Evolutionary conservation across 2,888 invertebrate genomes (phyloP).

Genomic region (Apamea epomidion): DNA sequence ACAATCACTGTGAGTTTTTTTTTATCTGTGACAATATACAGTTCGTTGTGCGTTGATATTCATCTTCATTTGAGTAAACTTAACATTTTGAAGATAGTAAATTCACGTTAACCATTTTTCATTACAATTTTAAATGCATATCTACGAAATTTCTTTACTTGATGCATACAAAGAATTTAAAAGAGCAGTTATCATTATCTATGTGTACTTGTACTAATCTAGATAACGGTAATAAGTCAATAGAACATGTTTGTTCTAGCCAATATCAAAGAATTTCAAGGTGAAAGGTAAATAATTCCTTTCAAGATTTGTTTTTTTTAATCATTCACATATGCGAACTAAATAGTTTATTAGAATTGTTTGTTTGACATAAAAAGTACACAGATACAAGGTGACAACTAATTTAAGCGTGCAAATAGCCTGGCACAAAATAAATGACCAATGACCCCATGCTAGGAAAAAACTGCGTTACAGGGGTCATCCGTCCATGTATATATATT

Average conservation of each 20-base stretch:
- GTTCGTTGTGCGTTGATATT: neutral
- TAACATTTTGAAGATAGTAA: neutral
- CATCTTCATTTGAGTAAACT: neutral
- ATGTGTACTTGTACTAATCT: constrained; percentile 53
- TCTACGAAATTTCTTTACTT: neutral
- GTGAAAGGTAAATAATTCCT: constrained; percentile 46
- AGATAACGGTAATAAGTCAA: constrained; percentile 59
- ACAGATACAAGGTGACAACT: too few species aligned
- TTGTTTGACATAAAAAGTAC: too few species aligned
- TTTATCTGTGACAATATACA: neutral
- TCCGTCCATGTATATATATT: neutral
- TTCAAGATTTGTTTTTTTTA: neutral
- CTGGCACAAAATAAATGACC: neutral
- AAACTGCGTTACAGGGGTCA: neutral
- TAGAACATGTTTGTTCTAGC: constrained; percentile 51
- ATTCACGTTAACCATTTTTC: neutral
- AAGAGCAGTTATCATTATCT: constrained; percentile 51
- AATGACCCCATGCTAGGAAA: neutral
- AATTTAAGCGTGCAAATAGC: neutral
- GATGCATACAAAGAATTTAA: constrained; percentile 22
- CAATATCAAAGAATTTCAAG: constrained; percentile 53
- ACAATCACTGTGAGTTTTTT: neutral
- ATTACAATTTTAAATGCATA: constrained; percentile 32
- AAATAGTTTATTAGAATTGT: neutral
- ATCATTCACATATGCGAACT: neutral